Percentiles rank a stretch among this genome's conserved stretches.
These are phyloP conservation scores for Serilophus lunatus DNA, from an alignment of 2,113 vertebrate species.

Conservation along the genomic window DNA sequence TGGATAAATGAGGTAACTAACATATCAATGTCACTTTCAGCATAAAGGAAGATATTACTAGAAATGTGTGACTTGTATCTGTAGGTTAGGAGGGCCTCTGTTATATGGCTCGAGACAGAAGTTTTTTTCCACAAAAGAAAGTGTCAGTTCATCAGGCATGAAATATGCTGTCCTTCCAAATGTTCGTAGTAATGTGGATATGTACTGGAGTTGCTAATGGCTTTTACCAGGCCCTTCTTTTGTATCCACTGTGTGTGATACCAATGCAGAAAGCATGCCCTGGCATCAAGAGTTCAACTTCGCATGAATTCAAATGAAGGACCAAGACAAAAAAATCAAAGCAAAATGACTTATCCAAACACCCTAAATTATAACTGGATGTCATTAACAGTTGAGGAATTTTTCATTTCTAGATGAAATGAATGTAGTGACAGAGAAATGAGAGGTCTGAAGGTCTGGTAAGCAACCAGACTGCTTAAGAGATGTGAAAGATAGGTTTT, in stretches of 20 bases:
- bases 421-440: not conserved
- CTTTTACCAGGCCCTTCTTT: fast-evolving
- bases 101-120: not conserved
- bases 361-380: not conserved
- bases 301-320: not conserved
- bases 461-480: not conserved
- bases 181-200: not conserved
- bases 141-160: not conserved
- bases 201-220: not conserved
- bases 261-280: fast-evolving
- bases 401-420: not conserved
- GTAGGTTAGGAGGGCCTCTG: not conserved
- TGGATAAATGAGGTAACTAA: not conserved
- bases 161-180: not conserved
- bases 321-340: not conserved
- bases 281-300: not conserved
- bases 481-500: not conserved
- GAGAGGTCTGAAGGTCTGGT: not conserved
- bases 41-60: not conserved
- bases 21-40: not conserved
- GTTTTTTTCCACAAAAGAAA: not conserved
- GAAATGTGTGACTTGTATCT: not conserved
- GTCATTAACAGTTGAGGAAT: not conserved
- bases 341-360: not conserved
- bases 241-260: not conserved